Evolutionary conservation across 2,113 vertebrate genomes (phyloP), one percentile per base, ranked within the genome.

Genomic region (Pteruthius melanotis): DNA sequence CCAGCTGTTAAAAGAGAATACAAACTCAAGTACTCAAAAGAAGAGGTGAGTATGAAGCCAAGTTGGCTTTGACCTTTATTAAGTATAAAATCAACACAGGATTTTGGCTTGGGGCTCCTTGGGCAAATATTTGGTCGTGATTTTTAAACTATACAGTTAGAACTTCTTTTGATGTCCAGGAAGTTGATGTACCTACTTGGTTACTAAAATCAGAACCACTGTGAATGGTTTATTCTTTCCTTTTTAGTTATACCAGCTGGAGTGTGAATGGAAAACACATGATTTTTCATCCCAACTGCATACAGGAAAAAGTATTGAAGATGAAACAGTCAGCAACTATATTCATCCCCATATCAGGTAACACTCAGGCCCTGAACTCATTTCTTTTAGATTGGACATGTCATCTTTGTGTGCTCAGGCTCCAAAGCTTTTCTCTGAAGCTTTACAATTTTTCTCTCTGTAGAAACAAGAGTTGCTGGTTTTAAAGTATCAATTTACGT

Each of bases 271-370:
- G 99, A 98, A 98, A 83, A 98, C 97, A 42, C 98, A 98, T 33
- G 98, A 98, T 93, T 95, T 99, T 57, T 98, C 98, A 2, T 99
- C 98, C 45, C 98, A 98, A 85, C 96, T 99, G 57, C 98, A 98
- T 76, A 99, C 99, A 4, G 99, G 99, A 77, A 98, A 97, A 85
- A 98, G 98, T 85, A 97, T 99, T 80, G 98, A 98, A 84, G 98
- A 99, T 89, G 98, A 98, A 93, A 96, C 96, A 72, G 90, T 98
- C 87, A 96, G 97, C 68, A 98, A 61, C 44, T 98, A 98, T 74
- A 97, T 98, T 96, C 99, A 99, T 95, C 99, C 99, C 44, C 98
- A 99, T 40, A 97, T 99, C 97, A 98, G 99, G 99, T 98, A 97
- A 93, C 19, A 44, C 26, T 35, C 9, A 39, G 37, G 22, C 33